Evolutionary conservation across 2,113 vertebrate genomes (phyloP), one percentile per base, ranked within the genome.

Genomic region (Chaetops frenatus): DNA sequence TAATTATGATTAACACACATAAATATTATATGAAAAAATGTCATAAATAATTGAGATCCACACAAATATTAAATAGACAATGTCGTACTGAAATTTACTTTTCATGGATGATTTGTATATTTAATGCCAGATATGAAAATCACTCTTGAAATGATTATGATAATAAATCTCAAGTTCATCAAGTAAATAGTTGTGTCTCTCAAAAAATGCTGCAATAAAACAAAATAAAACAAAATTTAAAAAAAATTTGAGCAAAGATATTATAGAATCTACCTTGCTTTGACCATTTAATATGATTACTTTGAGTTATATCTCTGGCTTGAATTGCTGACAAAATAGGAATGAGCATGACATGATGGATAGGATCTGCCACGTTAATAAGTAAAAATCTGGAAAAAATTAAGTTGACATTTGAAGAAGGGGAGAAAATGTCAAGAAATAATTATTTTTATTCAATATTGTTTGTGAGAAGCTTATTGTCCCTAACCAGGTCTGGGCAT

Each of bases 351-450:
- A 88, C 74, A 66, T 85, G 89, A 91, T 62, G 45, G 84, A 94
- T 94, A 90, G 22, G 38, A 91, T 91, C 70, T 94, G 71, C 44
- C 67, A 78, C 2, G 2, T 83, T 67, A 93, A 85, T 90, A 90
- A 88, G 67, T 90, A 83, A 92, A 90, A 91, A 31, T 24, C 29
- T 70, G 66, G 47, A 81, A 95, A 94, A 93, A 88, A 92, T 47
- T 86, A 90, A 72, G 73, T 51, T 96, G 88, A 77, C 81, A 92
- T 94, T 94, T 96, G 76, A 93, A 90, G 88, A 96, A 79, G 50
- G 42, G 50, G 58, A 94, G 81, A 89, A 95, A 95, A 94, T 94
- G 64, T 90, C 89, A 96, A 89, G 81, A 92, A 92, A 95, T 89
- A 81, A 84, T 82, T 87, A 42, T 89, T 95, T 88, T 77, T 76